These are phyloP conservation scores for Cavia aperea DNA, from an alignment of 2,113 vertebrate genomes.

Conservation along the genomic window DNA sequence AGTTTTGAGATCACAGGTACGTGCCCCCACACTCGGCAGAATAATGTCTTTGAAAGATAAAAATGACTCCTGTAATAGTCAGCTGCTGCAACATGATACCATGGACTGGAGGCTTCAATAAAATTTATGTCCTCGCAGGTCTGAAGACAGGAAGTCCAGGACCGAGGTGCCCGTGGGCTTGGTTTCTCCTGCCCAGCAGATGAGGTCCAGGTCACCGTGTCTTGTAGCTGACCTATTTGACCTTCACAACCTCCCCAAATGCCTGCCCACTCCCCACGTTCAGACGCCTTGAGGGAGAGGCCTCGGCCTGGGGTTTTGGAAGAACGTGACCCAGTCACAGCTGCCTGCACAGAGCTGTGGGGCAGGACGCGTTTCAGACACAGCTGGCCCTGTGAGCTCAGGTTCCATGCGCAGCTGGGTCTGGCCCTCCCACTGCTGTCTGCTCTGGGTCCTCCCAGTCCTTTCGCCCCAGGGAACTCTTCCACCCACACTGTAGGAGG, in stretches of 20 bases:
- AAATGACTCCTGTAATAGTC: neutral
- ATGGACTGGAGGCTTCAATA: neutral
- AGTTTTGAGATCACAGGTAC: neutral
- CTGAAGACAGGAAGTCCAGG: neutral
- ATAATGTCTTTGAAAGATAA: neutral
- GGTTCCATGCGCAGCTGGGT: neutral
- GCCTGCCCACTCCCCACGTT: neutral
- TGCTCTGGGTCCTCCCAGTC: neutral
- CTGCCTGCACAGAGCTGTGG: neutral
- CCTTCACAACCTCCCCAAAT: neutral
- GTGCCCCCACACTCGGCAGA: neutral
- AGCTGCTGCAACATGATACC: neutral
- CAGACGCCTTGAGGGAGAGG: neutral
- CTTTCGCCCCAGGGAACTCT: neutral
- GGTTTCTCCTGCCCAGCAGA: neutral
- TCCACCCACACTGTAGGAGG: neutral
- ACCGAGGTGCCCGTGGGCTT: neutral
- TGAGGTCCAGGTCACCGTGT: no score
- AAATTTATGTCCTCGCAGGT: neutral
- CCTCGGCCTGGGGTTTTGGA: neutral
- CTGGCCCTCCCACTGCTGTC: neutral
- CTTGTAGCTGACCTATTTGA: neutral
- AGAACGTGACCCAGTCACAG: neutral
- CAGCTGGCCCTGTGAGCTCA: neutral
- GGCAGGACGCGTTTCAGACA: neutral